These are phyloP conservation scores for Pristionchus maxplancki DNA, from an alignment of 2,888 invertebrate species.

Conservation along the genomic window DNA sequence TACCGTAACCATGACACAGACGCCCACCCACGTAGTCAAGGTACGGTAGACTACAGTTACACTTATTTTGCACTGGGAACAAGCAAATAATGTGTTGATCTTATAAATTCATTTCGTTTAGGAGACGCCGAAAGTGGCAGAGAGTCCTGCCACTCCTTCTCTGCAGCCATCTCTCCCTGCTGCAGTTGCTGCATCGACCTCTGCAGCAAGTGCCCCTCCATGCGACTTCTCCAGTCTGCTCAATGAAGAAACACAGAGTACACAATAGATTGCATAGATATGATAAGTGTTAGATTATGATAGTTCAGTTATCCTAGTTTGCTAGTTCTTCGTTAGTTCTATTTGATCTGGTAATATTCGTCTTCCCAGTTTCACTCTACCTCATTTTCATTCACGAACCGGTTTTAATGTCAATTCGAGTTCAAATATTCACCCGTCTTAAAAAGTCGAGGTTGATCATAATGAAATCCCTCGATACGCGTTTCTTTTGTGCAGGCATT, in stretches of 20 bases:
- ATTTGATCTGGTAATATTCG: not conserved
- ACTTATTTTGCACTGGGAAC: no score
- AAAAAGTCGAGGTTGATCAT: not conserved
- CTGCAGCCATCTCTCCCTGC: not conserved
- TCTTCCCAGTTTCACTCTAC: not conserved
- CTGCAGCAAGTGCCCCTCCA: not conserved
- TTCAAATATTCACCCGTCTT: not conserved
- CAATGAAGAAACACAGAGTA: not conserved
- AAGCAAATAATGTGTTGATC: no score
- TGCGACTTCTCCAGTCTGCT: conserved; percentile 23
- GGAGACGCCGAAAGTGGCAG: not conserved
- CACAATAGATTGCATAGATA: not conserved
- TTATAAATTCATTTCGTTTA: not conserved
- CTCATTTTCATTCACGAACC: not conserved
- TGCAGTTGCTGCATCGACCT: not conserved
- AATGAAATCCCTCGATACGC: not conserved
- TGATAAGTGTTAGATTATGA: not conserved
- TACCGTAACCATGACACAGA: conserved; percentile 54
- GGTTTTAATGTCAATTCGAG: not conserved
- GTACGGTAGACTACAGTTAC: not conserved
- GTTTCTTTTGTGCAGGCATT: not conserved
- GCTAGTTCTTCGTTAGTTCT: not conserved
- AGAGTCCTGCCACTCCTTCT: not conserved
- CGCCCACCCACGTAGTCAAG: conserved; percentile 32
- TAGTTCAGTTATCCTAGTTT: not conserved